Evolutionary conservation across 2,888 invertebrate genomes (phyloP), one percentile per base, ranked within the genome.

Genomic region (Trichogramma evanescens): DNA sequence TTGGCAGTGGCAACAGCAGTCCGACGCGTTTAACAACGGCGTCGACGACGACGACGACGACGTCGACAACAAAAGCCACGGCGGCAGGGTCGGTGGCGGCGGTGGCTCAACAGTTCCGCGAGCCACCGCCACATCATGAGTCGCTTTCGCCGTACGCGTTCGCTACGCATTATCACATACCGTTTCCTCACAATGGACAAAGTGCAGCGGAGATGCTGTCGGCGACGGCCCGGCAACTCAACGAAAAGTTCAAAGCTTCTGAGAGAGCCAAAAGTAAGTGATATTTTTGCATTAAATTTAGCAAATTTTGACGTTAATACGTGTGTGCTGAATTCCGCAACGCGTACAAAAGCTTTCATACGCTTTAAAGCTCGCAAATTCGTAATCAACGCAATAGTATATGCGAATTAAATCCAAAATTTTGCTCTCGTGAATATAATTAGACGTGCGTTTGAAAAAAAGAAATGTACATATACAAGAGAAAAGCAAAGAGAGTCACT

Each of bases 61-160:
- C 13, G 13, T 9, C 40, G 51, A 6, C 9, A 3, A 40, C 56
- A n/a, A 46, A 53, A 7, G 49, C 53, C 53, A 53, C 43, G 10
- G 41, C 8, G 6, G 4, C 53, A 54, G 44, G 41, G 40, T 3
- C 48, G 6, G 10, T 26, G 43, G 6, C 54, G 38, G 45, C 40
- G 4, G 10, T 50, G 26, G 8, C 58, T 41, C 46, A 41, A 26
- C 6, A 67, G 61, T 71, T 71, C 59, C 66, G 70, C n/a, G 70
- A 70, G 50, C 70, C 71, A 6, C 66, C 63, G 51, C 63, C 62
- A n/a, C 69, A 69, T 54, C 67, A 66, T 4, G 67, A 69, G 54
- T 66, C 67, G 13, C 63, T 70, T 8, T 65, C 66, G 38, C 64
- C 66, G 42, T 66, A 66, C 46, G 68, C 68, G 52, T 66, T 66